These are phyloP conservation scores for Pangasianodon hypophthalmus DNA, from an alignment of 2,113 vertebrate genomes.

Conservation along the genomic window DNA sequence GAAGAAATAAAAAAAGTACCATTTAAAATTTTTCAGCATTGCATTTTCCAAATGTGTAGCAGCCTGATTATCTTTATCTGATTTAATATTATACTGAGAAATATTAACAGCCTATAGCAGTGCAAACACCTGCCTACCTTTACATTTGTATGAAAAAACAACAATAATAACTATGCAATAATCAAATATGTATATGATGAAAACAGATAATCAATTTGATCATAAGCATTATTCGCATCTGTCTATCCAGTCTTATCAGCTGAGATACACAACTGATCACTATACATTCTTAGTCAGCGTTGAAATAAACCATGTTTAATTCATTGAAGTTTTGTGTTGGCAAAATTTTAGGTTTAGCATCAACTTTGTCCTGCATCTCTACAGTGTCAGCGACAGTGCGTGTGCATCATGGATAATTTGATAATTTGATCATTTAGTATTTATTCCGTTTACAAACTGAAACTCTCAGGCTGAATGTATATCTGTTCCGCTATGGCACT, in stretches of 20 bases:
- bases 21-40: neutral
- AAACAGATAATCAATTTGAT: neutral
- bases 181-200: neutral
- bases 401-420: neutral
- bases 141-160: neutral
- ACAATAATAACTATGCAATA: neutral
- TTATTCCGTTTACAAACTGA: neutral
- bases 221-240: neutral
- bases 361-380: neutral
- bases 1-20: neutral
- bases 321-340: neutral
- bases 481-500: neutral
- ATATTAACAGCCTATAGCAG: neutral
- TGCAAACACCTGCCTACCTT: neutral
- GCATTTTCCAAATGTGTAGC: neutral
- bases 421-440: neutral
- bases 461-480: neutral
- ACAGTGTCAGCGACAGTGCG: neutral
- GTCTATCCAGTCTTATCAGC: too few species aligned
- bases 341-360: neutral
- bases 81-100: neutral
- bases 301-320: neutral
- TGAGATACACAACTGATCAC: neutral
- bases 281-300: neutral
- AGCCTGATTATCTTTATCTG: neutral